These are phyloP conservation scores for Parapsyche elsis DNA, from an alignment of 1,140 invertebrate species.

Conservation along the genomic window DNA sequence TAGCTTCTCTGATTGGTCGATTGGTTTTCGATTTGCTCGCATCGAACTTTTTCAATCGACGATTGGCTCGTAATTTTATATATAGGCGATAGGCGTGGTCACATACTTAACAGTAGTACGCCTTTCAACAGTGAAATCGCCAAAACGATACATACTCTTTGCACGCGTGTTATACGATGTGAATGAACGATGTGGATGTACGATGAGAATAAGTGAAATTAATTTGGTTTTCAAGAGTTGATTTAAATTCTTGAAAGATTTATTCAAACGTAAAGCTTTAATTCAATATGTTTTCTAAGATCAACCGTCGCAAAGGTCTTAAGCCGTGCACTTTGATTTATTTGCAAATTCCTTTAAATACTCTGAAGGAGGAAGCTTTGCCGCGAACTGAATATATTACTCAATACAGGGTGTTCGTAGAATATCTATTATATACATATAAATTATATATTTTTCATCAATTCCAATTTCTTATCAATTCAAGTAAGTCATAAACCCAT, in stretches of 20 bases:
- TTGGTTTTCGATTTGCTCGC: conserved; percentile 54
- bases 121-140: neutral
- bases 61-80: conserved; percentile 27
- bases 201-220: too few relatives aligned
- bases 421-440: too few relatives aligned
- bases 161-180: too few relatives aligned
- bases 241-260: neutral
- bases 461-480: too few relatives aligned
- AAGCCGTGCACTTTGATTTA: conserved; percentile 53
- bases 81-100: neutral
- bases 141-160: too few relatives aligned
- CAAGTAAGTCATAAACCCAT: too few relatives aligned
- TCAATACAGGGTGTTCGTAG: conserved; percentile 22
- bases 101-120: neutral
- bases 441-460: too few relatives aligned
- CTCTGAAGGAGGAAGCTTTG: conserved; percentile 52
- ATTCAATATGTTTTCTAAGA: conserved; percentile 45
- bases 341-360: conserved; percentile 57
- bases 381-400: conserved; percentile 55
- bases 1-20: conserved; percentile 47
- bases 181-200: too few relatives aligned
- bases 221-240: too few relatives aligned
- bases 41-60: conserved; percentile 26
- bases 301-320: conserved; percentile 40
- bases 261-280: conserved; percentile 33